Conservation (phyloP, 2,113 vertebrate species). For the Nycticryphes semicollaris region DNA sequence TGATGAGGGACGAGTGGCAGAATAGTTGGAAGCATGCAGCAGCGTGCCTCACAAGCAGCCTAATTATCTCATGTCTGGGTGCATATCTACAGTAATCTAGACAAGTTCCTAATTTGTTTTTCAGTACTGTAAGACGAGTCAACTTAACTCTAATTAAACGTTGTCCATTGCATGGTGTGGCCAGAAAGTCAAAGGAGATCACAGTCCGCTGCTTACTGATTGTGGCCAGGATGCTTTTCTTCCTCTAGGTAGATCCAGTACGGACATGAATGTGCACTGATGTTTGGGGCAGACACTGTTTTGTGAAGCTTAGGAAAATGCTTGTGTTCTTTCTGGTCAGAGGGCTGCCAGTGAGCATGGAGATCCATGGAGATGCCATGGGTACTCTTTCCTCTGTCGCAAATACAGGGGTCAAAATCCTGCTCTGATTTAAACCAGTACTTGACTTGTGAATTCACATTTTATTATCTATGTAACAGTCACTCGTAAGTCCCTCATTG, state of each 20-base stretch:
- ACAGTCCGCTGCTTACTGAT: not conserved
- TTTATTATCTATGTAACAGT: not conserved
- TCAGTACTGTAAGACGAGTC: not conserved
- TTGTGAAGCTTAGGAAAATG: not conserved
- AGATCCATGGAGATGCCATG: not conserved
- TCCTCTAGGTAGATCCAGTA: not conserved
- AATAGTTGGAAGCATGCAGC: not conserved
- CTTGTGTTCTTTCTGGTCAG: not conserved
- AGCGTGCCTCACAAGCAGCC: not conserved
- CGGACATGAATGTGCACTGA: accelerated
- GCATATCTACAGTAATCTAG: constrained; percentile 4
- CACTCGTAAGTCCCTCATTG: not conserved
- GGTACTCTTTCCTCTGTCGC: not conserved
- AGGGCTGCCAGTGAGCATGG: not conserved
- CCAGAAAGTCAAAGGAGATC: not conserved
- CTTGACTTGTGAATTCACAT: not conserved
- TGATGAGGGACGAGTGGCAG: not conserved
- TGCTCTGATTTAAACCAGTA: not conserved
- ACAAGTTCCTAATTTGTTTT: constrained; percentile 33
- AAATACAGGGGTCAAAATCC: not conserved
- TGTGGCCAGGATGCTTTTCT: not conserved
- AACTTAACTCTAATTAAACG: not conserved
- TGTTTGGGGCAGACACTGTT: not conserved
- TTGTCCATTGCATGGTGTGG: not conserved
- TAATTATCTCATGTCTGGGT: constrained; percentile 20